Conservation (phyloP, 2,113 vertebrate species). For the Embiotoca jacksoni region DNA sequence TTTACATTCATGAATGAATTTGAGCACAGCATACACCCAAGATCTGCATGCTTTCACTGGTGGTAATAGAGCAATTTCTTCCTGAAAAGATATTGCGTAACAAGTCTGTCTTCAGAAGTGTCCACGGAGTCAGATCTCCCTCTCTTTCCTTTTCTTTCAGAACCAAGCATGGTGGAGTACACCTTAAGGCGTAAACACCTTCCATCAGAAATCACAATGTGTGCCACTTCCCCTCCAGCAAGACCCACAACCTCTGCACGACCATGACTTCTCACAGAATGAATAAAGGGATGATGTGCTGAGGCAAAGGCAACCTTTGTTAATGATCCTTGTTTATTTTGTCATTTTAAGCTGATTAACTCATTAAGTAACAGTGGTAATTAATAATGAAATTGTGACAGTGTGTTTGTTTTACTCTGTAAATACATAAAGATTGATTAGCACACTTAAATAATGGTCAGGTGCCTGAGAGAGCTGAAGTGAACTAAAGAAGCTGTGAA, state of each 20-base stretch:
- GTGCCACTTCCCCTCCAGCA: constrained; percentile 31
- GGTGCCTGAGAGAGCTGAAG: not conserved
- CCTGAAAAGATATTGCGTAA: too few species aligned
- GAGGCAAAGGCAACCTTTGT: not conserved
- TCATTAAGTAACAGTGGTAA: constrained; percentile 3
- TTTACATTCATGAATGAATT: too few species aligned
- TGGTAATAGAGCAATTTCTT: too few species aligned
- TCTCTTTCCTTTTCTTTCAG: constrained; percentile 52
- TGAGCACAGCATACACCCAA: too few species aligned
- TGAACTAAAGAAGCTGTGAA: not conserved
- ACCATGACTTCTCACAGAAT: constrained; percentile 19
- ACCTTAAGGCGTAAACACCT: constrained; percentile 48
- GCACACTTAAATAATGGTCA: not conserved
- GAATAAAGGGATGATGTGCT: not conserved
- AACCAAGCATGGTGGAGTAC: constrained; percentile 70
- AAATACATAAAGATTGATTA: too few species aligned
- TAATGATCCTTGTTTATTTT: not conserved
- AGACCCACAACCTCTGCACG: constrained; percentile 12
- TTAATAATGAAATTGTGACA: not conserved
- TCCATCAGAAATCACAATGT: constrained; percentile 81
- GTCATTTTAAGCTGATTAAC: not conserved
- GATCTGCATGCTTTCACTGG: too few species aligned
- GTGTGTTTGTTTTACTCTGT: not conserved
- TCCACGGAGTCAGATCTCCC: not conserved
- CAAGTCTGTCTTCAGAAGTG: not conserved